Evolutionary conservation across 2,888 invertebrate species (phyloP).

Genomic region (Drosophila barbarae): DNA sequence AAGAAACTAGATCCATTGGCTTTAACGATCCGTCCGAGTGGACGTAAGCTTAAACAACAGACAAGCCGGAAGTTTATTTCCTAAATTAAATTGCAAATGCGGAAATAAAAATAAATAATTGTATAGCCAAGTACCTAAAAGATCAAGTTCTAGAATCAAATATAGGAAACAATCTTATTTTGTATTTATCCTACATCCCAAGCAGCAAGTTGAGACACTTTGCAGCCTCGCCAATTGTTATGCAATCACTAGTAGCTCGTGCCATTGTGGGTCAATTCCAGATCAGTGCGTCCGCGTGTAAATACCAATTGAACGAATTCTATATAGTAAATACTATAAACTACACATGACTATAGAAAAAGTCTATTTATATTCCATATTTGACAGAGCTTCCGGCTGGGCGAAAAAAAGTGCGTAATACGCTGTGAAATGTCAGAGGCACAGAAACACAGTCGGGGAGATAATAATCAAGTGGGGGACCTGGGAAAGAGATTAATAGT

Average conservation of each 20-base stretch:
- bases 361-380: constrained; percentile 17
- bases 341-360: background rate
- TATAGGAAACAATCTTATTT: background rate
- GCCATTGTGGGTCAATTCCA: constrained; percentile 37
- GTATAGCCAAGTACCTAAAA: background rate
- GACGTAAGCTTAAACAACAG: background rate
- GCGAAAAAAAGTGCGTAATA: constrained; percentile 12
- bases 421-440: background rate
- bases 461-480: background rate
- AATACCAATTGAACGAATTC: constrained; percentile 20
- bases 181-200: background rate
- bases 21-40: constrained; percentile 1
- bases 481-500: background rate
- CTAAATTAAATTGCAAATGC: background rate
- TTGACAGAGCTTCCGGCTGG: constrained; percentile 29
- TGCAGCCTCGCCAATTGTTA: constrained; percentile 25
- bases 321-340: background rate
- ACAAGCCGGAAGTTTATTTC: background rate
- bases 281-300: constrained; percentile 6
- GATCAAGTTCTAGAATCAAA: background rate
- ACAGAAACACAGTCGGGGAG: background rate
- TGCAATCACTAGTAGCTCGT: constrained; percentile 11
- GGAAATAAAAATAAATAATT: background rate
- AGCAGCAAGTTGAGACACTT: background rate
- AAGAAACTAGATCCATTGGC: background rate